A percentile compares a stretch with the other conserved stretches of the same genome.
These are phyloP conservation scores for Rattus rattus DNA, from an alignment of 2,113 vertebrate species.

Conservation along the genomic window DNA sequence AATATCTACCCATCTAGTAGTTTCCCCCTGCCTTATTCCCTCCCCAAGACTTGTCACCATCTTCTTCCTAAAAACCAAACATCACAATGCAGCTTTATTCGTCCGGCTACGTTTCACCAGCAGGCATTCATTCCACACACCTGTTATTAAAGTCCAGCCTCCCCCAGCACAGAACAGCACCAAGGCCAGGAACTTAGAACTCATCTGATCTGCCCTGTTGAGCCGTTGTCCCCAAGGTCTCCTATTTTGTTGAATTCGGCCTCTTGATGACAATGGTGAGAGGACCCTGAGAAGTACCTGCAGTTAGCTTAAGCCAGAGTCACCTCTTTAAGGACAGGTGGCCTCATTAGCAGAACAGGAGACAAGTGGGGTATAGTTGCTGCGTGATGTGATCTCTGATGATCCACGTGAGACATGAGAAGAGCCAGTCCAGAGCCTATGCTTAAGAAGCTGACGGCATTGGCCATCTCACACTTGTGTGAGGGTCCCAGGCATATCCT, in stretches of 20 bases:
- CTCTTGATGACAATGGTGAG: background rate
- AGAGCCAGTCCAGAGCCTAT: background rate
- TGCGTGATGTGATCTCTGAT: rapidly evolving
- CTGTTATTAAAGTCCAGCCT: background rate
- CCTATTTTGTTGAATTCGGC: background rate
- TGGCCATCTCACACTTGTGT: background rate
- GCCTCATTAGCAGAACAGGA: background rate
- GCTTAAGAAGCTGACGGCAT: background rate
- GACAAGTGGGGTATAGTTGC: background rate
- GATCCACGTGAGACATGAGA: background rate
- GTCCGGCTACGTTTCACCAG: background rate
- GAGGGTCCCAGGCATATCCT: background rate
- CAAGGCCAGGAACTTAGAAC: background rate
- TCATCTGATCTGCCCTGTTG: background rate
- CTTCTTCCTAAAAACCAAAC: background rate
- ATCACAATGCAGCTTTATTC: background rate
- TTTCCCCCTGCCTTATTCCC: background rate
- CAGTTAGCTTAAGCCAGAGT: background rate
- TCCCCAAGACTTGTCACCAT: background rate
- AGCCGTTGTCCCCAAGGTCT: background rate
- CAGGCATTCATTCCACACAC: background rate
- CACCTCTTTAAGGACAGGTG: background rate
- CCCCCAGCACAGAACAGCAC: background rate
- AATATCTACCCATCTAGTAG: background rate
- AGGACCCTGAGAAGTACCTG: background rate